Conservation (phyloP, 2,888 invertebrate species). For the Hemicrepidius hirtus region DNA sequence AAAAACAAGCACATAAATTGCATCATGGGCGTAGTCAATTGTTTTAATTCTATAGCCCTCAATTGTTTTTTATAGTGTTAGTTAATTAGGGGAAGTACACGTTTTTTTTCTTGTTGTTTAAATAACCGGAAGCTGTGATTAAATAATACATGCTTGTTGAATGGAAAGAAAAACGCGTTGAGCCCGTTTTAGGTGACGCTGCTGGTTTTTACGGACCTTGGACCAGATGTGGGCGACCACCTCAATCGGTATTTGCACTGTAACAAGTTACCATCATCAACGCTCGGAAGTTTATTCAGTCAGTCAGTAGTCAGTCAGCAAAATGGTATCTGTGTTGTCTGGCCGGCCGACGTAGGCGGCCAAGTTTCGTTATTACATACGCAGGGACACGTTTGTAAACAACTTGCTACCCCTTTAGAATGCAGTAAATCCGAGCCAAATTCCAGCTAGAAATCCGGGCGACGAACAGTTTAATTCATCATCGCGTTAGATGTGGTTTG, state of each 20-base stretch:
- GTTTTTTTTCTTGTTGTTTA: too few relatives aligned
- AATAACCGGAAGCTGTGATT: too few relatives aligned
- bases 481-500: conserved; percentile 13
- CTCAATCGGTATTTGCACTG: conserved; percentile 51
- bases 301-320: conserved; percentile 22
- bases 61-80: too few relatives aligned
- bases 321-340: conserved; percentile 23
- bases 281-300: conserved; percentile 7
- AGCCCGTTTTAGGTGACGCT: conserved; percentile 6
- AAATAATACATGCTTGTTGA: too few relatives aligned
- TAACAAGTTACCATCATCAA: conserved; percentile 35
- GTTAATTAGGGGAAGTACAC: too few relatives aligned
- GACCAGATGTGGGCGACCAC: conserved; percentile 48
- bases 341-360: conserved; percentile 12
- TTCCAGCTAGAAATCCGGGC: conserved; percentile 22
- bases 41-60: too few relatives aligned
- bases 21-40: conserved; percentile 24
- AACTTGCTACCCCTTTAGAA: conserved; percentile 7
- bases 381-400: conserved; percentile 22
- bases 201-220: conserved; percentile 42
- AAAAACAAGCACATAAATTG: background rate
- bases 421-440: conserved; percentile 20
- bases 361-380: conserved; percentile 7
- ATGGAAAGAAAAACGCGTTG: too few relatives aligned
- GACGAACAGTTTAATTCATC: background rate